Evolutionary conservation across 2,113 vertebrate genomes (phyloP), one percentile per base, ranked within the genome.

Genomic region (Ardeotis arabs): DNA sequence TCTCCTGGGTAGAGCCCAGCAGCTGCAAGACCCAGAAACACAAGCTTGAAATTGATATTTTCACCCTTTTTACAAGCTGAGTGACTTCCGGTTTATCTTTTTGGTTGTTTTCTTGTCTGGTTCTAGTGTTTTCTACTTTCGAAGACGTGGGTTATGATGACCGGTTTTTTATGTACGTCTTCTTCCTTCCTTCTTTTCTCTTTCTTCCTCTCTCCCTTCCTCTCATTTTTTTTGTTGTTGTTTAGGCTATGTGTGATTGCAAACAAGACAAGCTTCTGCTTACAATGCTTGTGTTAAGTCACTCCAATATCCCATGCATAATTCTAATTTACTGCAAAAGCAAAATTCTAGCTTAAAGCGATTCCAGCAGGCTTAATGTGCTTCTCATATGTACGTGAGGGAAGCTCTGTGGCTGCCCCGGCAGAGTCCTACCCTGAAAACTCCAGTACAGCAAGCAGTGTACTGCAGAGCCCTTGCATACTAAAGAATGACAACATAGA

Each of bases 341-440:
- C 84, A 56, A 24, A 62, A 74, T 53, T 66, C 59, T 35, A 19
- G 8, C 23, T 66, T 79, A 5, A 33, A 58, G 16, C 45, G 50
- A 45, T 53, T 87, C 29, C 73, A 70, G 60, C 14, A 84, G 80
- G 19, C 59, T 55, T 47, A 7, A 49, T 3, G 23, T 29, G 35
- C 41, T 72, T 60, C 74, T 84, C n/a, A 14, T 10, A 9, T 25
- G 18, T 29, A 19, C 0, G 0, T 45, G 72, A 64, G 50, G 13
- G 28, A 44, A 60, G 35, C 5, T n/a, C 20, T 3, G 2, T 15
- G 77, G 11, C 68, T 58, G 20, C 39, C 28, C 14, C 73, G 55
- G 90, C 45, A 49, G 59, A 27, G 21, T 84, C 56, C 56, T 45
- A 6, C 22, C 11, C 89, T 29, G 20, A 13, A 63, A 37, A 23